These are phyloP conservation scores for Ranitomeya variabilis DNA, from an alignment of 2,113 vertebrate genomes.

Conservation along the genomic window DNA sequence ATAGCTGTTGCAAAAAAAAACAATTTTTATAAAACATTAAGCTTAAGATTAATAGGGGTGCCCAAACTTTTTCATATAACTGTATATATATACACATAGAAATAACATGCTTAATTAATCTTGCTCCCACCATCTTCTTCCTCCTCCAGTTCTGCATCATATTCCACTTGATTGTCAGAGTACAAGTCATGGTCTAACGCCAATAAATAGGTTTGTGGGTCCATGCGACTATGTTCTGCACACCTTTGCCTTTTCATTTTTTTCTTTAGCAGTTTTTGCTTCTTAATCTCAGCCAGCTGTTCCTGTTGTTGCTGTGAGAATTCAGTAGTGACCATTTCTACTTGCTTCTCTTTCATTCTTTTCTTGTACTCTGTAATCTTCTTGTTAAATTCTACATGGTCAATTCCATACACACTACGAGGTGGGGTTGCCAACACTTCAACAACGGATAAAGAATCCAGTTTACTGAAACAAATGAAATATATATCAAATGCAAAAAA, in stretches of 20 bases:
- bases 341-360: conserved; percentile 57
- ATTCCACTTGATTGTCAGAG: conserved; percentile 53
- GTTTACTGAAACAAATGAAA: not conserved
- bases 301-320: conserved; percentile 65
- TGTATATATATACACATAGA: not conserved
- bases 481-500: not conserved
- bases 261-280: conserved; percentile 61
- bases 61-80: no score
- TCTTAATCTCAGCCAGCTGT: conserved; percentile 64
- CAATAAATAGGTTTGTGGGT: conserved; percentile 66
- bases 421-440: not conserved
- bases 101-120: not conserved
- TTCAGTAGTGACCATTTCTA: not conserved
- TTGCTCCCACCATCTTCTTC: conserved; percentile 31
- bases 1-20: no score
- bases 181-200: conserved; percentile 53
- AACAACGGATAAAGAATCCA: conserved; percentile 5
- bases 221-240: conserved; percentile 54
- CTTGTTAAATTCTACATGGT: conserved; percentile 77
- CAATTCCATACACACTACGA: conserved; percentile 72
- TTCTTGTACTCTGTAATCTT: conserved; percentile 79
- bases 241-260: conserved; percentile 64
- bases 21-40: no score
- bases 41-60: no score
- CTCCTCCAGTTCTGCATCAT: conserved; percentile 61